These are phyloP conservation scores for Cariama cristata DNA, from an alignment of 2,113 vertebrate genomes.

Conservation along the genomic window DNA sequence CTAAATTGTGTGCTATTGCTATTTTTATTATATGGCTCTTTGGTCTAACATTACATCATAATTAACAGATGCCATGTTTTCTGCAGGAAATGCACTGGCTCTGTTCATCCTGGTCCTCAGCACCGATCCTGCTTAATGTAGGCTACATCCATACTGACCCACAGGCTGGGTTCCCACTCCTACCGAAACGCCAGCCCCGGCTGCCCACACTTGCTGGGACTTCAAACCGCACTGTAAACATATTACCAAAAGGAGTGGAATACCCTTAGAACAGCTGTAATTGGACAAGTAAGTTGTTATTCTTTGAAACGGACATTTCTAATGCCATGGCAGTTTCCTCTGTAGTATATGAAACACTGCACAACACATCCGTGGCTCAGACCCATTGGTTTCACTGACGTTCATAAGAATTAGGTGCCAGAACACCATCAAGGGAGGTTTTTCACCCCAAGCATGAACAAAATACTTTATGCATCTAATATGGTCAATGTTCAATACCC, in stretches of 20 bases:
- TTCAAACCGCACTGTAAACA: background rate
- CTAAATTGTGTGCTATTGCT: background rate
- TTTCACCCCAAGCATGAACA: background rate
- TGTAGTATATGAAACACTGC: background rate
- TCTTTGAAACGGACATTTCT: background rate
- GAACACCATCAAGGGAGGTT: background rate
- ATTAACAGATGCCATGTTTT: background rate
- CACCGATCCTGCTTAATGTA: background rate
- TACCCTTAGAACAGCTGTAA: background rate
- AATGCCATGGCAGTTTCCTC: background rate
- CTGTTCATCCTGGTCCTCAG: background rate
- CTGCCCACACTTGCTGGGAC: background rate
- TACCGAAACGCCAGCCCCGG: fast-evolving
- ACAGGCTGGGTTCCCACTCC: background rate
- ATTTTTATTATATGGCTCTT: background rate
- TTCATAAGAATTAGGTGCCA: background rate
- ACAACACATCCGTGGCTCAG: background rate
- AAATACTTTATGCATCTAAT: background rate
- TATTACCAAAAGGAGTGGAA: background rate
- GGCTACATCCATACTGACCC: background rate
- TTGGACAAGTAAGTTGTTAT: background rate
- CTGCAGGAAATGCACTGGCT: background rate
- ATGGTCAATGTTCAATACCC: background rate
- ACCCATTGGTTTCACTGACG: background rate
- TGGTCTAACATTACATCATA: background rate